A percentile compares a stretch with the other conserved stretches of the same genome.
Conservation (phyloP, 1,140 invertebrate species). For the Muscidifurax raptorellus region DNA sequence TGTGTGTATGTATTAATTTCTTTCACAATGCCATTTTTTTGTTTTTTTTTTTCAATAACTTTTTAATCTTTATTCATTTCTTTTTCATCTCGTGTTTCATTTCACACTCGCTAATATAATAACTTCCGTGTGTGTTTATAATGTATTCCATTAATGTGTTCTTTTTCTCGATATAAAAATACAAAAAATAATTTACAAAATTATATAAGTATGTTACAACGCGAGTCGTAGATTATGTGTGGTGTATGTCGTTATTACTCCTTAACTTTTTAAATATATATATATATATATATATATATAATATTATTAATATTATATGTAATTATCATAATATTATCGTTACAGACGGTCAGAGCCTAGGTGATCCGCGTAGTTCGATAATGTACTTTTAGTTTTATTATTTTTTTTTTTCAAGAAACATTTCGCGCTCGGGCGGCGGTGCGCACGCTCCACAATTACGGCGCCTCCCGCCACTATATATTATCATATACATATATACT, state of each 20-base stretch:
- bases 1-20: slow-evolving; percentile 30
- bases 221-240: slow-evolving; percentile 52
- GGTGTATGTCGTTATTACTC: slow-evolving; percentile 39
- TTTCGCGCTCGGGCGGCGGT: slow-evolving; percentile 57
- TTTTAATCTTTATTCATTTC: slow-evolving; percentile 53
- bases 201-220: slow-evolving; percentile 58
- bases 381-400: slow-evolving; percentile 37
- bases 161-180: slow-evolving; percentile 61
- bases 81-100: slow-evolving; percentile 41
- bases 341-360: slow-evolving; percentile 49
- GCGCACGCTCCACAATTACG: slow-evolving; percentile 51
- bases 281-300: slow-evolving; percentile 53
- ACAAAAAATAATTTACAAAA: slow-evolving; percentile 64
- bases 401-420: slow-evolving; percentile 56
- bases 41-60: slow-evolving; percentile 46
- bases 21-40: slow-evolving; percentile 26
- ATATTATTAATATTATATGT: slow-evolving; percentile 51
- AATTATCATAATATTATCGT: slow-evolving; percentile 51
- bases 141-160: slow-evolving; percentile 52
- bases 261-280: slow-evolving; percentile 39
- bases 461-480: slow-evolving; percentile 43
- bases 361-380: slow-evolving; percentile 55
- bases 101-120: slow-evolving; percentile 44
- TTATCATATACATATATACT: slow-evolving; percentile 24
- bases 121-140: slow-evolving; percentile 53